Evolutionary conservation across 2,113 vertebrate species (phyloP), one percentile per base, ranked within the genome.

Genomic region (Oryzias curvinotus): DNA sequence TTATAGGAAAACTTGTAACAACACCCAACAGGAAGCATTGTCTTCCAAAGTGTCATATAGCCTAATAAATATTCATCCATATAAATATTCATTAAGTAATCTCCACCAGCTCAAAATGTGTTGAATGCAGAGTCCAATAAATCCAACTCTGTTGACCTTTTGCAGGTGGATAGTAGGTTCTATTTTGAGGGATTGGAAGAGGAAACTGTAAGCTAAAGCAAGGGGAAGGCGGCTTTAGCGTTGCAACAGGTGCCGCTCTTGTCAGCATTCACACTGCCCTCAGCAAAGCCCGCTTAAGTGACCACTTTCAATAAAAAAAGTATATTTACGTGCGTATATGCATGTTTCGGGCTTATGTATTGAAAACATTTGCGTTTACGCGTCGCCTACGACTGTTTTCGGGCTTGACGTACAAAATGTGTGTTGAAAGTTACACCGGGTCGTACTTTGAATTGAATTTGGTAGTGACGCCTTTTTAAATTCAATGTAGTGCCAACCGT

Each of bases 21-120:
- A 63, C 76, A 81, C 82, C 73, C 67, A 84, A 82, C 85, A 85
- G 80, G 82, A 89, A 86, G 83, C 84, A 86, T 85, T 71, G 76
- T 83, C 84, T 81, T 82, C 78, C 76, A 73, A 82, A 83, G 83
- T 82, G 85, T 86, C 83, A 86, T 85, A 86, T 83, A 82, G 82
- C 83, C 88, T 87, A 82, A 88, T 88, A 83, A 89, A 86, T 87
- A 88, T 88, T 88, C 83, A 88, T 75, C 60, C 74, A 65, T 71
- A 88, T 85, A 84, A 84, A 85, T 88, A 88, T 88, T 87, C 87
- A 88, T 77, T 55, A 72, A 77, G 71, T 80, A 82, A 84, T 77
- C 82, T 78, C 72, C 71, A 75, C 65, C 77, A 79, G 71, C 75
- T 77, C 80, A 75, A 80, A 70, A 62, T 76, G 77, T 78, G 62